Base-by-base conservation (phyloP, 64 coral and sea anemone species). In the Montipora capricornis region DNA sequence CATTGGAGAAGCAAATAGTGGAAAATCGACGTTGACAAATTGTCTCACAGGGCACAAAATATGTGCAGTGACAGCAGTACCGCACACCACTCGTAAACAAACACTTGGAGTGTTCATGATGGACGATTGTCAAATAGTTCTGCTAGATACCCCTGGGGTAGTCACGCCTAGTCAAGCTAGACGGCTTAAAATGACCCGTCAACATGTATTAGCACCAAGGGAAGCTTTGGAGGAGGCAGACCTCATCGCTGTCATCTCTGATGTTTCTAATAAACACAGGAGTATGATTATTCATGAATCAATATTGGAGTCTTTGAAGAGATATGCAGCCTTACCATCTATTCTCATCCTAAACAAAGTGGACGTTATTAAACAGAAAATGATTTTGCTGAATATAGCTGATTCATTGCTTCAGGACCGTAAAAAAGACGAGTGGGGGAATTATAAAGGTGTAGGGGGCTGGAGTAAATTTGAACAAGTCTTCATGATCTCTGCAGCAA, bases 1-100 rank as follows among this genome's bases (percentile, higher is more conserved):
- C 14, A 99, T 99, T 80, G 98, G 98, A 16, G 98, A 99, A 78
- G 83, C 92, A 67, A 99, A 99, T 79, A 92, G 98, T 76, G 98
- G 98, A 0, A 99, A 99, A 95, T 99, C 98, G 8, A 99, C 98
- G 1, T 90, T 99, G 61, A 94, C 94, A 67, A 99, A 99, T 77
- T 69, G 67, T 79, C 86, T 99, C 26, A 93, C 96, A 44, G 98
- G 98, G 22, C 89, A 99, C 44, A 94, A 99, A 53, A 70, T 99
- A 59, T 96, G 80, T 76, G 95, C 95, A 12, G 98, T 99, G 6
- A 99, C 98, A 14, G 73, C 91, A 8, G 91, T 94, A 20, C 98
- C 98, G 5, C 98, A 99, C 59, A 99, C 98, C 20, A 99, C 98
- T 20, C 94, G 98, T 80, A 95, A 96, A 78, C 85, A 88, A 80